Evolutionary conservation across 2,113 vertebrate species (phyloP).

Genomic region (Rhizomys pruinosus): DNA sequence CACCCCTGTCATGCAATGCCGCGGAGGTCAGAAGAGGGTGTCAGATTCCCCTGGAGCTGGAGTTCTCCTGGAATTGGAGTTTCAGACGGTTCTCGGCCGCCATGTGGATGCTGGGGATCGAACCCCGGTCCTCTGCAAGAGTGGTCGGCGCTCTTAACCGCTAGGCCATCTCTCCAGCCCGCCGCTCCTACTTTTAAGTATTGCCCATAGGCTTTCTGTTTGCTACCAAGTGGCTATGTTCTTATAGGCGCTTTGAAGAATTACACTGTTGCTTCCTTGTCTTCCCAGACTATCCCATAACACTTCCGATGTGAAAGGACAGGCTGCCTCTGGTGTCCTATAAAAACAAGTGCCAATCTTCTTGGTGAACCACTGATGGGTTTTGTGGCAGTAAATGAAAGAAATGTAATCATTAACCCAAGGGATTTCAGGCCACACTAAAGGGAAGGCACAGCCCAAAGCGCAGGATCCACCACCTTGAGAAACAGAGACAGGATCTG

Average conservation of each 20-base stretch:
- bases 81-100: no score
- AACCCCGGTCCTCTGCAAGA: no score
- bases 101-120: no score
- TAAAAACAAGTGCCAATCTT: background rate
- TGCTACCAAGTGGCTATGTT: background rate
- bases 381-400: background rate
- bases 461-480: background rate
- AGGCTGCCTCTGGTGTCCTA: background rate
- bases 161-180: no score
- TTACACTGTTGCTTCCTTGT: accelerated
- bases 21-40: no score
- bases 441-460: background rate
- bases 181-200: background rate
- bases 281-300: background rate
- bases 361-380: background rate
- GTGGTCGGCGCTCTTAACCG: no score
- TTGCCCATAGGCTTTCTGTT: background rate
- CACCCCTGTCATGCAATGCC: no score
- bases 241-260: background rate
- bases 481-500: background rate
- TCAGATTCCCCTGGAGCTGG: no score
- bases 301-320: background rate
- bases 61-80: no score
- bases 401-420: background rate
- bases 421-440: background rate